phyloP scores from a whole-genome alignment of 2,888 invertebrate genomes.

The Drosophila nr. fundita region DNA sequence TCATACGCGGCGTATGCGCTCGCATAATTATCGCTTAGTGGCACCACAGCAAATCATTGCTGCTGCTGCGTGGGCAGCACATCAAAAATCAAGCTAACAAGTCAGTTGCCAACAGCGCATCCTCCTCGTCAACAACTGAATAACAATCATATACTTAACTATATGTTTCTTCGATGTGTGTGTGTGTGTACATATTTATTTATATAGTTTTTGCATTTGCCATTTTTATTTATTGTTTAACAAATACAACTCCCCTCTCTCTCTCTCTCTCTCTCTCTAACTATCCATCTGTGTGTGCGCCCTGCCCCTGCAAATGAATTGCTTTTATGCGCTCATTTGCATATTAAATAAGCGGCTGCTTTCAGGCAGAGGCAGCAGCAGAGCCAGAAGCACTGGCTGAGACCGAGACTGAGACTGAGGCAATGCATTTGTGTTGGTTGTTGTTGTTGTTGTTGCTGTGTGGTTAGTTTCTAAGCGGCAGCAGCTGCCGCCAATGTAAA shows the following conservation, averaged over 20 bases:
- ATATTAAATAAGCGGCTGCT: slow-evolving; percentile 73
- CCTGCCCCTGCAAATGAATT: slow-evolving; percentile 75
- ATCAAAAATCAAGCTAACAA: slow-evolving; percentile 32
- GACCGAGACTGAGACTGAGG: slow-evolving; percentile 31
- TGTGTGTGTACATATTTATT: neutral
- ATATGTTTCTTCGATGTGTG: slow-evolving; percentile 1
- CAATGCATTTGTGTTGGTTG: slow-evolving; percentile 61
- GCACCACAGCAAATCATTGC: slow-evolving; percentile 47
- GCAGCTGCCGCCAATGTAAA: slow-evolving; percentile 63
- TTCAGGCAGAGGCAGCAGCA: slow-evolving; percentile 21
- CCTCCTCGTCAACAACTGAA: slow-evolving; percentile 66
- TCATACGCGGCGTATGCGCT: slow-evolving; percentile 72
- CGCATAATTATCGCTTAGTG: slow-evolving; percentile 72
- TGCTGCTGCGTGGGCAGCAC: slow-evolving; percentile 42
- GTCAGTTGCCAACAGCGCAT: slow-evolving; percentile 63
- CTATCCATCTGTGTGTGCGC: slow-evolving; percentile 23
- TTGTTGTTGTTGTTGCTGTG: slow-evolving; percentile 36
- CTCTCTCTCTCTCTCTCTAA: neutral
- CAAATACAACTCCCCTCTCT: slow-evolving; percentile 52
- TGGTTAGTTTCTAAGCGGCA: slow-evolving; percentile 70
- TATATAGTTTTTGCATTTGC: slow-evolving; percentile 35
- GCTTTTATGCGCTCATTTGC: slow-evolving; percentile 78
- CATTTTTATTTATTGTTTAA: slow-evolving; percentile 70
- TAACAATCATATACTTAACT: slow-evolving; percentile 59
- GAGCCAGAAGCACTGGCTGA: slow-evolving; percentile 28